phyloP scores from a whole-genome alignment of 1,140 invertebrate genomes.

The Sarcophaga bullata region DNA sequence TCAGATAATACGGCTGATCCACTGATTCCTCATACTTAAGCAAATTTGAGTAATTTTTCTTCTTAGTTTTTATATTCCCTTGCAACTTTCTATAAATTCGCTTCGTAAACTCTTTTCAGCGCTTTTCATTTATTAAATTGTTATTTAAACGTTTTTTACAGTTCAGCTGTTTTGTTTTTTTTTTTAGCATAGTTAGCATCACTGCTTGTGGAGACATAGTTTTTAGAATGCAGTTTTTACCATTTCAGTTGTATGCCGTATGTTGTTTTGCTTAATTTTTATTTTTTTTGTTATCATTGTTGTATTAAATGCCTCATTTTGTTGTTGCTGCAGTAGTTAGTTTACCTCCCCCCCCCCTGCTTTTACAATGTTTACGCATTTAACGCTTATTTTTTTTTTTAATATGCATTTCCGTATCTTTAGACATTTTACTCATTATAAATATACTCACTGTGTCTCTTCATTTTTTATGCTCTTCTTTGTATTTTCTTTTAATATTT shows the following conservation, averaged over 20 bases:
- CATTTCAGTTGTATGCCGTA: background rate
- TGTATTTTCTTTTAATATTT: too few relatives aligned
- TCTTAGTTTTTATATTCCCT: too few relatives aligned
- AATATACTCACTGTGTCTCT: background rate
- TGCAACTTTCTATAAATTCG: too few relatives aligned
- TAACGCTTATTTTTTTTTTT: background rate
- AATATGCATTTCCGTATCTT: background rate
- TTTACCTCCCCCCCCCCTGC: background rate
- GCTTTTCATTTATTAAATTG: too few relatives aligned
- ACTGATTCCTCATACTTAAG: too few relatives aligned
- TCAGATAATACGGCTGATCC: too few relatives aligned
- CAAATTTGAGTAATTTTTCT: too few relatives aligned
- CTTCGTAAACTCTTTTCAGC: too few relatives aligned
- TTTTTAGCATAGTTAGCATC: background rate
- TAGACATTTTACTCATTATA: background rate
- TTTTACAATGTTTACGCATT: background rate
- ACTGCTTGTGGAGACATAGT: background rate
- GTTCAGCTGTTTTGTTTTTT: too few relatives aligned
- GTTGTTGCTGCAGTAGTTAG: background rate
- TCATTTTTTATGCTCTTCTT: too few relatives aligned
- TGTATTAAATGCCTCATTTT: background rate
- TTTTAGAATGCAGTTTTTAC: conserved; percentile 4
- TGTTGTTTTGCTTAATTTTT: background rate
- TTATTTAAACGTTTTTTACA: too few relatives aligned
- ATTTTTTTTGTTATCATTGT: background rate